Percentiles rank a stretch among this genome's conserved stretches.
Conservation (phyloP, 2,113 vertebrate species). For the Marmota monax region DNA sequence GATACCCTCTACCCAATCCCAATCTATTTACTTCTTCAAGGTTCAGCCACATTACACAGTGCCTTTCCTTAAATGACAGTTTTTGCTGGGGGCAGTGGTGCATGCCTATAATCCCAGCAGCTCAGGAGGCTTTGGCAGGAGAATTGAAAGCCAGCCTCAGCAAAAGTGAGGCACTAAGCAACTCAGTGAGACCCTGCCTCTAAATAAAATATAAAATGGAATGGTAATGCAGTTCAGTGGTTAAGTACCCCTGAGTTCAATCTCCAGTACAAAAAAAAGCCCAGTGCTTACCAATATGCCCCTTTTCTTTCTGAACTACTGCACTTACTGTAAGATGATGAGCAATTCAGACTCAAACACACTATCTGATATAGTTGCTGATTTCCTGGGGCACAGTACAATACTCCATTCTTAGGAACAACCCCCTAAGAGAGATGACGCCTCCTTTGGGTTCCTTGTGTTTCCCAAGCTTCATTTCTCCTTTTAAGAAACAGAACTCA, state of each 20-base stretch:
- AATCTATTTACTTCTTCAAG: background rate
- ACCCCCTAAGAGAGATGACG: background rate
- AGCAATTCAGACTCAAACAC: background rate
- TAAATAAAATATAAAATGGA: too few relatives aligned
- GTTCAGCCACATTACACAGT: background rate
- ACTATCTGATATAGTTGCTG: background rate
- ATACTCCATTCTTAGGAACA: background rate
- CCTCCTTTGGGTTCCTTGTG: background rate
- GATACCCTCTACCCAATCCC: background rate
- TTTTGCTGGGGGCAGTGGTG: too few relatives aligned
- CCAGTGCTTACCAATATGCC: background rate
- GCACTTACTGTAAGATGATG: background rate
- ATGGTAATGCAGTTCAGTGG: too few relatives aligned
- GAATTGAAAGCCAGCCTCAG: too few relatives aligned
- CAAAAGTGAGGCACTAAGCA: too few relatives aligned
- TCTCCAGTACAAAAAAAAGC: background rate
- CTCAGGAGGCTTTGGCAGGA: too few relatives aligned
- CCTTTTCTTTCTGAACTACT: background rate
- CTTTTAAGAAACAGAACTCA: background rate
- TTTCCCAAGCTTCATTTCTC: conserved; percentile 36
- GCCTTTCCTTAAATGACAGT: conserved; percentile 1
- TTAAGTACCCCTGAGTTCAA: too few relatives aligned
- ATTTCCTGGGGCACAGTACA: background rate
- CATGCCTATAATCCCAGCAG: too few relatives aligned
- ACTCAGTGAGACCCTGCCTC: too few relatives aligned